phyloP scores from a whole-genome alignment of 1,140 invertebrate genomes.

The Drosophila paulistorum region DNA sequence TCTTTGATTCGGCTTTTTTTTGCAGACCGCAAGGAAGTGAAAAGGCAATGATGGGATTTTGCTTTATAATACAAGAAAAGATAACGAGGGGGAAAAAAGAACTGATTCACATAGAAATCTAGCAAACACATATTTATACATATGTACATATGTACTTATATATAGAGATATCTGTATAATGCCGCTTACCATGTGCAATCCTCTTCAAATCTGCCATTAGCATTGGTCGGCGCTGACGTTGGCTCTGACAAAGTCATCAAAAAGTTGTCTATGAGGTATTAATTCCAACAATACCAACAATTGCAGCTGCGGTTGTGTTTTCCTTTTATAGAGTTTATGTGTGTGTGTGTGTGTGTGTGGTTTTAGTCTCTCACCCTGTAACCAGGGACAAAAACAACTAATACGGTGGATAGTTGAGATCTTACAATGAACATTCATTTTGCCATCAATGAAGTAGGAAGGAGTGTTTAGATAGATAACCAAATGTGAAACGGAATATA shows the following conservation, averaged over 20 bases:
- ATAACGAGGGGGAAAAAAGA: conserved; percentile 36
- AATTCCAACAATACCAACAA: conserved; percentile 48
- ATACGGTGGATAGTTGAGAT: too few relatives aligned
- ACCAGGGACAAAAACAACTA: too few relatives aligned
- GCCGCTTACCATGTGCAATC: conserved; percentile 7
- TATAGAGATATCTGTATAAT: background rate
- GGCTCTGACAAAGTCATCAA: conserved; percentile 10
- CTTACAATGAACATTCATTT: too few relatives aligned
- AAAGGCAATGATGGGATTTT: conserved; percentile 30
- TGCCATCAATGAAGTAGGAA: too few relatives aligned
- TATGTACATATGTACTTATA: background rate
- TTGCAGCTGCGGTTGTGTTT: conserved; percentile 1
- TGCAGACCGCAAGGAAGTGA: conserved; percentile 63
- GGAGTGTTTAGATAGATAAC: too few relatives aligned
- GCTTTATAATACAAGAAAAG: conserved; percentile 41
- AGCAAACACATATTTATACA: background rate
- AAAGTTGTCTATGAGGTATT: conserved; percentile 14
- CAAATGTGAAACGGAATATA: too few relatives aligned
- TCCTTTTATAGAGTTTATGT: too few relatives aligned
- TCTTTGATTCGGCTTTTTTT: conserved; percentile 22
- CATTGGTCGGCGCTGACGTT: background rate
- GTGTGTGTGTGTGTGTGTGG: too few relatives aligned
- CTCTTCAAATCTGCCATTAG: background rate
- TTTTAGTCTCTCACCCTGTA: too few relatives aligned
- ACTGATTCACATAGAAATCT: conserved; percentile 10